These are phyloP conservation scores for Octopus bimaculoides DNA, from an alignment of 1,140 invertebrate species.

Conservation along the genomic window DNA sequence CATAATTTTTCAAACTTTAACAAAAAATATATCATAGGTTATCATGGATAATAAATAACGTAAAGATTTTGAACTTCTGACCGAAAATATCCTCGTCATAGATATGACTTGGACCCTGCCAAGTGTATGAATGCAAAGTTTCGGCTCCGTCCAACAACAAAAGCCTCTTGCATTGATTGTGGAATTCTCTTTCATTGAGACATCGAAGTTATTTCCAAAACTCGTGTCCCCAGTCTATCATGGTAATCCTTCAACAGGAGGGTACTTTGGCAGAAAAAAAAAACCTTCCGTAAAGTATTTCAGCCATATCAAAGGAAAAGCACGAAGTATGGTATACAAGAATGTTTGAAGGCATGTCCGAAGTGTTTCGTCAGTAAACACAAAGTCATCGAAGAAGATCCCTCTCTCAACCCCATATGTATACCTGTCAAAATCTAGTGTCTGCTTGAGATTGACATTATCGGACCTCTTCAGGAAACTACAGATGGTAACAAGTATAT, in stretches of 20 bases:
- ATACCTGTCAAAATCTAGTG: conserved; percentile 3
- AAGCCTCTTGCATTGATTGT: background rate
- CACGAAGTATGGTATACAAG: conserved; percentile 3
- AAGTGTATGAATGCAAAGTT: conserved; percentile 4
- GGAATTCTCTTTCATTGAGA: conserved; percentile 4
- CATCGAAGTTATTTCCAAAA: background rate
- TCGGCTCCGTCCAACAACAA: conserved; percentile 3
- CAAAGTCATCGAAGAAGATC: conserved; percentile 1
- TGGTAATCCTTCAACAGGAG: background rate
- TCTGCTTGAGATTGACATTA: conserved; percentile 4
- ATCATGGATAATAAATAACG: background rate
- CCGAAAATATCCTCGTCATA: conserved; percentile 4
- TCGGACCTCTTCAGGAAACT: background rate
- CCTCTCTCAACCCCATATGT: background rate
- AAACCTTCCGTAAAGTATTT: background rate
- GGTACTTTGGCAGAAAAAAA: background rate
- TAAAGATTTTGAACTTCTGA: background rate
- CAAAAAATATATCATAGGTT: background rate
- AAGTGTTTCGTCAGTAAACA: background rate
- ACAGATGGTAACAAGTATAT: conserved; percentile 9
- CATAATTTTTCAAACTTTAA: background rate
- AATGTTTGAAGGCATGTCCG: conserved; percentile 3
- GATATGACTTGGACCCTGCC: background rate
- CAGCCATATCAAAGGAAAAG: background rate
- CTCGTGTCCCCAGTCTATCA: conserved; percentile 2